Conservation (phyloP, 2,113 vertebrate species). For the Sylvilagus bachmani region DNA sequence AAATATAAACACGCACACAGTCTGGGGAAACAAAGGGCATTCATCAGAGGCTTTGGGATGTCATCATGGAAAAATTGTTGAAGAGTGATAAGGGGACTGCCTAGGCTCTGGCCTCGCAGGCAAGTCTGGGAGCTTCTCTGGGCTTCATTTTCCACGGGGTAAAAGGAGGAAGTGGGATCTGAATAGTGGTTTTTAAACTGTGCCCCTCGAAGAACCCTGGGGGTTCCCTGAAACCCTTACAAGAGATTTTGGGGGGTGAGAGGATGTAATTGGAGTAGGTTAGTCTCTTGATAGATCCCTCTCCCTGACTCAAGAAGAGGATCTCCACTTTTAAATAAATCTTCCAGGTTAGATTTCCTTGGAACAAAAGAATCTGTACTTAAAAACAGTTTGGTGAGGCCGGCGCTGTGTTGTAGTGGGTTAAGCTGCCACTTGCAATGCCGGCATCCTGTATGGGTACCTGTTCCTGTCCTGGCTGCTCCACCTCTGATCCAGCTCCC, state of each 20-base stretch:
- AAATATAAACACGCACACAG: background rate
- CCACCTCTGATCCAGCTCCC: too few species aligned
- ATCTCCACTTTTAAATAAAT: constrained; percentile 40
- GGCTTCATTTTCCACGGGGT: background rate
- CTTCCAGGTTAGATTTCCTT: constrained; percentile 65
- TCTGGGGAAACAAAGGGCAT: constrained; percentile 67
- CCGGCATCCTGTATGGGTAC: too few species aligned
- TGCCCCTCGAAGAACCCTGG: background rate
- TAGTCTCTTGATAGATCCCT: background rate
- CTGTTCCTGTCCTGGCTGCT: too few species aligned
- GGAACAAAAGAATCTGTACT: constrained; percentile 60
- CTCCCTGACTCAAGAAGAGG: background rate
- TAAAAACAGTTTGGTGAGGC: background rate
- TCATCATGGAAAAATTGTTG: constrained; percentile 61
- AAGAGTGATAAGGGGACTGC: constrained; percentile 32
- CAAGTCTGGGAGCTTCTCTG: background rate
- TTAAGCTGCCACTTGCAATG: too few species aligned
- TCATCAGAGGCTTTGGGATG: constrained; percentile 28
- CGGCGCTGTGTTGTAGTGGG: too few species aligned
- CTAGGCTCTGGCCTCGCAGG: background rate
- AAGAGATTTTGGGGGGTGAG: background rate
- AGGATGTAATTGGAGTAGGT: background rate
- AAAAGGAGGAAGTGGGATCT: background rate
- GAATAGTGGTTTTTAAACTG: background rate
- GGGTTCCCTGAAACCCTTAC: background rate